Base-by-base conservation (phyloP, 2,888 invertebrate species). In the Hedya salicella region DNA sequence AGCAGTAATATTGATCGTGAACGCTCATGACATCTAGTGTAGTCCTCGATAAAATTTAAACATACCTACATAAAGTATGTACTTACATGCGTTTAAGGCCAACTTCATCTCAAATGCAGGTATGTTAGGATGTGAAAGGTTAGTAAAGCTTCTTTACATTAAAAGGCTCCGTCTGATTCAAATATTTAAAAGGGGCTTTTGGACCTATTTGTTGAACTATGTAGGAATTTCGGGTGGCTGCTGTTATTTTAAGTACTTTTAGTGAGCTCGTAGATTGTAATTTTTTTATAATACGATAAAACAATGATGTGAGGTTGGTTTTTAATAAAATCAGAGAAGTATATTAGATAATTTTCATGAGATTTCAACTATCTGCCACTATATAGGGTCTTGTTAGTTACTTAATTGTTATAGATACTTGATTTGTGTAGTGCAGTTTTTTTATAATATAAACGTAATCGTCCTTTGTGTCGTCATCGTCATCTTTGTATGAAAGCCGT, bases 11-110 rank as follows among this genome's bases (percentile, higher is more conserved):
- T 65, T 65, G 65, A 65, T 65, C 59, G 46, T 32, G 30, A 30
- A 40, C 52, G 13, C 30, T 46, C 46, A 46, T 52, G 65, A 60
- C 65, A 65, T 65, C 59, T 65, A 39, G 39, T 53, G 52, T 19
- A 25, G 53, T 9, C 14, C 30, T 53, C 25, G 17, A 21, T 8
- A n/a, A 57, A 16, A 2, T 32, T 8, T 2, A 13, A 2, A 13
- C 30, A 42, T 40, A 8, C 54, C 11, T 36, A 36, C 11, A 36
- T 36, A 11, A 11, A 11, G 2, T 11, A 36, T 9, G 3, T 25
- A 25, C 25, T 25, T 25, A 36, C 36, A 36, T 36, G 54, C 14
- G 39, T n/a, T n/a, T 54, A 54, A 16, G 42, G 30, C 8, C 17
- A 32, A 44, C 57, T 39, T 39, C 17, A 19, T 53, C 39, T 57